A percentile compares a stretch with the other conserved stretches of the same genome.
Evolutionary conservation across 1,140 invertebrate species (phyloP).

Genomic region (Bombus soroeensis): DNA sequence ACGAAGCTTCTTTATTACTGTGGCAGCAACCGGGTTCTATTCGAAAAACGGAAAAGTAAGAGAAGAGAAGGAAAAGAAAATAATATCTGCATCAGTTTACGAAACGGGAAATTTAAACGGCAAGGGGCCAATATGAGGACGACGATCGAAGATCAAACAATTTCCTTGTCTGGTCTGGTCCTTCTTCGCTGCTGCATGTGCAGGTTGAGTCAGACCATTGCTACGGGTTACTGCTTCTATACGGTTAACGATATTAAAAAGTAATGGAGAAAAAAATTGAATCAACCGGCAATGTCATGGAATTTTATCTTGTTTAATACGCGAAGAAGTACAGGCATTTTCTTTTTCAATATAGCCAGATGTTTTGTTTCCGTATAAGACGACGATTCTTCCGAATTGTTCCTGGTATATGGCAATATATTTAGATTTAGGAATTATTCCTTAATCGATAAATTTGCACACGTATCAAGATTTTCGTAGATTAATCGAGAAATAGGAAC

Average conservation of each 20-base stretch:
- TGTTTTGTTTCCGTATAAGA: neutral
- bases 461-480: no score
- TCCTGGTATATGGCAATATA: neutral
- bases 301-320: neutral
- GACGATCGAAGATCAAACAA: neutral
- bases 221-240: neutral
- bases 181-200: neutral
- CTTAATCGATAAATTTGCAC: no score
- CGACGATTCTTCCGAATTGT: neutral
- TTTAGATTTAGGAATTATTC: neutral
- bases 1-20: neutral
- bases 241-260: neutral
- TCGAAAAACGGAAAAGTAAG: neutral
- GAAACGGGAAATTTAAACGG: neutral
- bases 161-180: neutral
- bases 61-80: neutral
- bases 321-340: neutral
- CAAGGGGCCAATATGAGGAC: neutral
- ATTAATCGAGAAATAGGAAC: no score
- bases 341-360: neutral
- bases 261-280: neutral
- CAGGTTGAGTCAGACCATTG: neutral
- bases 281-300: neutral
- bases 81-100: neutral
- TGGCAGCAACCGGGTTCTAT: no score